Conservation (phyloP, 1,140 invertebrate genomes). For the Kradibia gibbosae region DNA sequence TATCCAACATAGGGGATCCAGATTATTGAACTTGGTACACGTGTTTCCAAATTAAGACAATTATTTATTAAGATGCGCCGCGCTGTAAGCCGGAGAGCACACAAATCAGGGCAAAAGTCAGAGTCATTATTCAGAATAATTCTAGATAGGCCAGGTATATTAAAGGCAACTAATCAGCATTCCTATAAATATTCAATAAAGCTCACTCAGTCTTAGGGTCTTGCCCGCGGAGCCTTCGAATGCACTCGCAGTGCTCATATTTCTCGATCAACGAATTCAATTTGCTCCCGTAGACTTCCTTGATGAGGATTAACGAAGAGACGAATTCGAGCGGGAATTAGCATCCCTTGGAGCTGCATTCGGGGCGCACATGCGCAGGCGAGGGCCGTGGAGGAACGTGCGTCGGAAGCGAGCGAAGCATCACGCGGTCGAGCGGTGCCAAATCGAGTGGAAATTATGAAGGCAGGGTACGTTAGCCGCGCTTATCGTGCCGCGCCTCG, state of each 20-base stretch:
- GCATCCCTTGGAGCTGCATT: background rate
- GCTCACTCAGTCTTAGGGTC: background rate
- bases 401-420: constrained; percentile 3
- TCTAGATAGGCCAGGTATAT: background rate
- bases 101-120: background rate
- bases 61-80: background rate
- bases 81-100: background rate
- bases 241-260: background rate
- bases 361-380: background rate
- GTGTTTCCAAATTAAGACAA: background rate
- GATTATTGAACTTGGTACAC: background rate
- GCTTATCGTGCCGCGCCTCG: background rate
- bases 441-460: constrained; percentile 46
- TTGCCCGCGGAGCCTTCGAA: background rate
- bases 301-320: background rate
- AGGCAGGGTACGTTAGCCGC: constrained; percentile 6
- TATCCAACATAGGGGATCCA: background rate
- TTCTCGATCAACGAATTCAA: background rate
- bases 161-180: background rate
- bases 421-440: constrained; percentile 32
- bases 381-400: background rate
- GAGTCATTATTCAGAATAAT: background rate
- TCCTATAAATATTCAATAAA: background rate
- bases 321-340: constrained; percentile 2
- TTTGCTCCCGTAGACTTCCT: background rate